Conservation (phyloP, 2,113 vertebrate genomes). For the Siniperca chuatsi region DNA sequence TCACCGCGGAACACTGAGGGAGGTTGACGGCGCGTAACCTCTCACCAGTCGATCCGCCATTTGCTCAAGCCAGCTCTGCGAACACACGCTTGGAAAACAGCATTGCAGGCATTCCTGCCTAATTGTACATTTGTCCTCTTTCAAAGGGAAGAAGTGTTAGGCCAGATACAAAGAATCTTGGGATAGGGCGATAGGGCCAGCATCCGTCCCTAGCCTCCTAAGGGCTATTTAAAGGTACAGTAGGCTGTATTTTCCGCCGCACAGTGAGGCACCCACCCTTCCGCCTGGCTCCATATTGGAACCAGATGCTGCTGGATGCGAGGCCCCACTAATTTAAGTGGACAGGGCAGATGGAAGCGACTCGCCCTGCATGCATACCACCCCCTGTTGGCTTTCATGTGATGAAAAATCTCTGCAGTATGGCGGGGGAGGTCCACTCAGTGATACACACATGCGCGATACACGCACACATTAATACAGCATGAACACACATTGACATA, state of each 20-base stretch:
- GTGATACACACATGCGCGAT: slow-evolving; percentile 44
- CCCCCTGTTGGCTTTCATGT: slow-evolving; percentile 86
- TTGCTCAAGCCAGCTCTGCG: slow-evolving; percentile 58
- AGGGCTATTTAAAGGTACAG: slow-evolving; percentile 89
- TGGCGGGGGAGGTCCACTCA: slow-evolving; percentile 66
- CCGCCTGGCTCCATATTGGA: slow-evolving; percentile 87
- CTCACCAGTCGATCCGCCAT: slow-evolving; percentile 45
- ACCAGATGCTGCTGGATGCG: slow-evolving; percentile 88
- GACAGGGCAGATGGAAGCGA: slow-evolving; percentile 85
- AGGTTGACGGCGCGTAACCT: slow-evolving; percentile 62
- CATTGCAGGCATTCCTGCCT: slow-evolving; percentile 86
- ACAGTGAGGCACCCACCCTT: slow-evolving; percentile 87
- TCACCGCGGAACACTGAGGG: slow-evolving; percentile 64
- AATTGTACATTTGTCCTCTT: slow-evolving; percentile 88
- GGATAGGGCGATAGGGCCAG: slow-evolving; percentile 84
- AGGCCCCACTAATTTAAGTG: slow-evolving; percentile 87
- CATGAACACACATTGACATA: slow-evolving; percentile 21
- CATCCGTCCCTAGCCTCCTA: slow-evolving; percentile 85
- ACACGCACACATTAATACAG: slow-evolving; percentile 30
- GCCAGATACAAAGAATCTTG: slow-evolving; percentile 84
- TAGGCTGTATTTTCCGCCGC: slow-evolving; percentile 88
- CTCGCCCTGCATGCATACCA: slow-evolving; percentile 84
- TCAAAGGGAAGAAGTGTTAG: slow-evolving; percentile 84
- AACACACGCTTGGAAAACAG: slow-evolving; percentile 74
- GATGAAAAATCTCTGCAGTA: slow-evolving; percentile 79